Percentiles rank a stretch among this genome's conserved stretches.
These are phyloP conservation scores for Pygoscelis adeliae DNA, from an alignment of 2,113 vertebrate species.

Conservation along the genomic window DNA sequence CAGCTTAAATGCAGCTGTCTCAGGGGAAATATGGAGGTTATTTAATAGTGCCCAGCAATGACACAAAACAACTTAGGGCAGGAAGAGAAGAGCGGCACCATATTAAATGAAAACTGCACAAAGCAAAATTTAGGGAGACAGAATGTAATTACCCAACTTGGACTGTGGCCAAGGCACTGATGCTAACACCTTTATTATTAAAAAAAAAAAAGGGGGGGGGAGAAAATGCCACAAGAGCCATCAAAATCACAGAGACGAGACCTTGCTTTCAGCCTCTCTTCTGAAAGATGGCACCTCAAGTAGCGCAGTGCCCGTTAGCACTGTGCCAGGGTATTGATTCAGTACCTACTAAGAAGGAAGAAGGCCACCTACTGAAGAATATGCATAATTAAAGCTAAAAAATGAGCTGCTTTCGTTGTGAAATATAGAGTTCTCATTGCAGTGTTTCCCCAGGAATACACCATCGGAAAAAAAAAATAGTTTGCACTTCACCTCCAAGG, in stretches of 20 bases:
- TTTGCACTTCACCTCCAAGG: neutral
- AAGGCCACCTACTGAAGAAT: constrained; percentile 11
- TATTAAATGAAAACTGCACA: constrained; percentile 50
- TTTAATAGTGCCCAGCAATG: constrained; percentile 25
- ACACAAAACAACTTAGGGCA: constrained; percentile 23
- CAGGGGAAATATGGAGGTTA: neutral
- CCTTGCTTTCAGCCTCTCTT: neutral
- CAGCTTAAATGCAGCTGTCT: neutral
- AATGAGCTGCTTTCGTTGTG: neutral
- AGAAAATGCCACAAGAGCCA: neutral
- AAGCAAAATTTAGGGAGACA: constrained; percentile 22
- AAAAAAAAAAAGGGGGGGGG: neutral
- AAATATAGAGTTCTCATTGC: neutral
- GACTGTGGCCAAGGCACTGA: neutral
- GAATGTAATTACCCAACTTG: constrained; percentile 26
- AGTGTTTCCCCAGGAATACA: neutral
- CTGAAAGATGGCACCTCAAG: neutral
- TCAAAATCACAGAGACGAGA: neutral
- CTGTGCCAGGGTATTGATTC: neutral
- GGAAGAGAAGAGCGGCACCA: neutral
- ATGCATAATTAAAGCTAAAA: constrained; percentile 36
- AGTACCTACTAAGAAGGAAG: neutral
- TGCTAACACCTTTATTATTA: constrained; percentile 1
- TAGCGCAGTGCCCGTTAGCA: neutral
- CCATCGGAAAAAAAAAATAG: neutral